Percentiles rank a stretch among this genome's conserved stretches.
phyloP scores from a whole-genome alignment of 1,140 invertebrate genomes.

The Zelostemma sp. region DNA sequence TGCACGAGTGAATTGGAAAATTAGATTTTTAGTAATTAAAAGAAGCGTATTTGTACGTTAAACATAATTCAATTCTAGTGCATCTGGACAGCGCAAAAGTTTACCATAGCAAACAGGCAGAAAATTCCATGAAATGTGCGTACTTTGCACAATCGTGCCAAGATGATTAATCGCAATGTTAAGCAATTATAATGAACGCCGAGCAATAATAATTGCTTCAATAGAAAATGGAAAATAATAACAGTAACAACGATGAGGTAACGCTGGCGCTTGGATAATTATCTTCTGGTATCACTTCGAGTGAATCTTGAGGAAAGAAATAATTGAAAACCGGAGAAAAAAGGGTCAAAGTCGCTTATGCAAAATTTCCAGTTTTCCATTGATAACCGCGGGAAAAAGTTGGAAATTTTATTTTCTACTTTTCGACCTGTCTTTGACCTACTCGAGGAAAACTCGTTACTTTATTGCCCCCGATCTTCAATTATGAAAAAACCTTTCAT shows the following conservation, averaged over 20 bases:
- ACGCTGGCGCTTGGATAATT: slow-evolving; percentile 12
- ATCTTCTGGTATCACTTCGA: slow-evolving; percentile 16
- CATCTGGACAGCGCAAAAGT: too few species aligned
- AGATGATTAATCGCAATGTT: slow-evolving; percentile 2
- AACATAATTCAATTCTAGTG: too few species aligned
- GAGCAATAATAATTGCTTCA: background rate
- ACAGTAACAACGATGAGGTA: slow-evolving; percentile 8
- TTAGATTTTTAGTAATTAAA: too few species aligned
- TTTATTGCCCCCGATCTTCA: too few species aligned
- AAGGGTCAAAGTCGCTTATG: background rate
- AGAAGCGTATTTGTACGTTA: too few species aligned
- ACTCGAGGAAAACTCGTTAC: too few species aligned
- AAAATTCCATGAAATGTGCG: background rate
- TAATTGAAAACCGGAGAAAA: slow-evolving; percentile 1
- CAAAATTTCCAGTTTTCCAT: background rate
- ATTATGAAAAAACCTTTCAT: too few species aligned
- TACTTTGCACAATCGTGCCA: background rate
- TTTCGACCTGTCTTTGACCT: too few species aligned
- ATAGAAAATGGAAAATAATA: slow-evolving; percentile 3
- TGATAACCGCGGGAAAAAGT: background rate
- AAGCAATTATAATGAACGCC: background rate
- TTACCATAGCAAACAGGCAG: background rate
- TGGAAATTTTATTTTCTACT: too few species aligned
- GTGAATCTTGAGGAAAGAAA: slow-evolving; percentile 6
- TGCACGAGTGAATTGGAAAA: too few species aligned